Evolutionary conservation across 35 echinoderm and acorn worm species (phyloP).

Genomic region (Strongylocentrotus purpuratus): DNA sequence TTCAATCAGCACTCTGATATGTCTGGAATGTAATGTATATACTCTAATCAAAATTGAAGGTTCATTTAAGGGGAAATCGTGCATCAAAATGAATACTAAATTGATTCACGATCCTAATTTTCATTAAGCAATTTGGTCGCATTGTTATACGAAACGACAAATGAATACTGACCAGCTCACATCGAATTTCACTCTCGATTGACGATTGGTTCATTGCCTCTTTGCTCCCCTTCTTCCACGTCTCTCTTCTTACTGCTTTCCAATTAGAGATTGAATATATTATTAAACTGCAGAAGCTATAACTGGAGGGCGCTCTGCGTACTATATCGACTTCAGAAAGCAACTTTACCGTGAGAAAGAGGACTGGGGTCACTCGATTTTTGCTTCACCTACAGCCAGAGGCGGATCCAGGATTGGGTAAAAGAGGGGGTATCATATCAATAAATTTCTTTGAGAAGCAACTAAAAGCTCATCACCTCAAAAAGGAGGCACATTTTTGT

Average conservation of each 20-base stretch:
- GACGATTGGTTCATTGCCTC: neutral
- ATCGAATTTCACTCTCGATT: neutral
- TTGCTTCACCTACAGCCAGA: neutral
- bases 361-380: neutral
- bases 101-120: no score
- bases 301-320: neutral
- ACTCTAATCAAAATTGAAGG: no score
- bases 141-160: neutral
- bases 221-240: neutral
- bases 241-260: neutral
- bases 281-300: neutral
- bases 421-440: no score
- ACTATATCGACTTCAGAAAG: neutral
- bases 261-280: neutral
- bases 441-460: no score
- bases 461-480: no score
- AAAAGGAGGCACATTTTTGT: no score
- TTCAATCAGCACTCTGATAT: no score
- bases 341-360: neutral
- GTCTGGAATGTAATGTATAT: no score
- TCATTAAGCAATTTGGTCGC: no score
- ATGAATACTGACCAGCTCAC: neutral
- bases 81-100: no score
- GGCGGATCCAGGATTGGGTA: no score
- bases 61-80: no score